These are phyloP conservation scores for Phortica variegata DNA, from an alignment of 1,140 invertebrate species.

Conservation along the genomic window DNA sequence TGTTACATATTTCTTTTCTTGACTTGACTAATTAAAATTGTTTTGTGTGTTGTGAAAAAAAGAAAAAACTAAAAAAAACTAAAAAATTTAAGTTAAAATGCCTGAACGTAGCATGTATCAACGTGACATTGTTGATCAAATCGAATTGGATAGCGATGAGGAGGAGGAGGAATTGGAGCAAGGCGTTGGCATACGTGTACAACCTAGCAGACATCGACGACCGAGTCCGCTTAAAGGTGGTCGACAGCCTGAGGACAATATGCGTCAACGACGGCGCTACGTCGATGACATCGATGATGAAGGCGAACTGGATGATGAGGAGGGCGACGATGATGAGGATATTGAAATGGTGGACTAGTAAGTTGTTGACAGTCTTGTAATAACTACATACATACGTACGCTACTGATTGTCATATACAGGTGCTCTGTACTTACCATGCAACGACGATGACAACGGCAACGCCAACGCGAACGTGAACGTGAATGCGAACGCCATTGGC, in stretches of 20 bases:
- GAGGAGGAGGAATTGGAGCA: constrained; percentile 48
- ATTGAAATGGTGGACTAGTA: constrained; percentile 50
- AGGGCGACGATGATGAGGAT: constrained; percentile 40
- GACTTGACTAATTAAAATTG: not conserved
- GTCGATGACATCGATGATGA: constrained; percentile 23
- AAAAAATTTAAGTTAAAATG: too few relatives aligned
- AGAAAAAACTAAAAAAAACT: not conserved
- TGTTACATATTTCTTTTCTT: constrained; percentile 1
- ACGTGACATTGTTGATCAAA: constrained; percentile 47
- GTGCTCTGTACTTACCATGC: too few relatives aligned
- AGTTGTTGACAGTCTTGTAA: constrained; percentile 19
- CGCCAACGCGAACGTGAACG: too few relatives aligned
- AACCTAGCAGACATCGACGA: constrained; percentile 25
- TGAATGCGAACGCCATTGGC: too few relatives aligned
- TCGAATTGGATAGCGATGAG: constrained; percentile 50
- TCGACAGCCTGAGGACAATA: not conserved
- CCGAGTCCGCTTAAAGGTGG: constrained; percentile 14
- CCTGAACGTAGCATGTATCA: constrained; percentile 41
- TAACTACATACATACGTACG: not conserved
- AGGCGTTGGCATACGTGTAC: constrained; percentile 40
- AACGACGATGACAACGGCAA: too few relatives aligned
- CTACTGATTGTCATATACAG: too few relatives aligned
- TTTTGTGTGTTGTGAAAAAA: not conserved
- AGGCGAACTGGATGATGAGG: constrained; percentile 28
- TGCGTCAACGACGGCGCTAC: not conserved